Evolutionary conservation across 2,113 vertebrate genomes (phyloP).

Genomic region (Butastur rufipennis): DNA sequence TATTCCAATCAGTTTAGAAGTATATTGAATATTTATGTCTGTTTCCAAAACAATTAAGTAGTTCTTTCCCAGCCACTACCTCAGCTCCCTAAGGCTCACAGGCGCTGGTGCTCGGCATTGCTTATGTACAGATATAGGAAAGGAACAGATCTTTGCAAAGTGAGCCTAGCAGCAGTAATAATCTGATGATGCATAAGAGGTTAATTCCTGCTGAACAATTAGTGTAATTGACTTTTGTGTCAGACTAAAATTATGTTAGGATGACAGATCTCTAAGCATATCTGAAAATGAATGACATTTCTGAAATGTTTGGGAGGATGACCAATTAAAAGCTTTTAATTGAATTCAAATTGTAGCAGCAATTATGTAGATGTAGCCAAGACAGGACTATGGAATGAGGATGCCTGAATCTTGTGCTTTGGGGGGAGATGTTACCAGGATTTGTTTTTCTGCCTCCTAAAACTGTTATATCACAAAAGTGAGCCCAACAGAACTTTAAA

Average conservation of each 20-base stretch:
- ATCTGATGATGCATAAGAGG: not conserved
- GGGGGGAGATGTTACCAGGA: not conserved
- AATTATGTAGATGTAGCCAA: not conserved
- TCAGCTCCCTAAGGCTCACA: not conserved
- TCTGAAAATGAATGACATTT: not conserved
- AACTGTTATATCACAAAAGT: not conserved
- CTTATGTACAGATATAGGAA: not conserved
- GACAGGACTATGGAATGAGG: not conserved
- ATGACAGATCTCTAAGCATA: not conserved
- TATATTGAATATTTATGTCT: not conserved
- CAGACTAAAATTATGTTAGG: not conserved
- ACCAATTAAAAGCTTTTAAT: conserved; percentile 48
- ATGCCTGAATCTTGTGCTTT: not conserved
- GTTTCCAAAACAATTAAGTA: not conserved
- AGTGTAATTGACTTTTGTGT: not conserved
- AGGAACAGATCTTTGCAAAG: not conserved
- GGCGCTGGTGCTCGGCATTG: not conserved
- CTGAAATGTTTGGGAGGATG: not conserved
- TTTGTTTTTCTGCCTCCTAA: not conserved
- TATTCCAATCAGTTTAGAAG: conserved; percentile 7
- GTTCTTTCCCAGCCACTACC: not conserved
- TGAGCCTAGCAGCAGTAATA: not conserved
- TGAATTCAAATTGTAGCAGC: conserved; percentile 22
- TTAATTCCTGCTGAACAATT: conserved; percentile 13
- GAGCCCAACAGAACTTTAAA: not conserved